These are phyloP conservation scores for Passer domesticus DNA, from an alignment of 2,113 vertebrate species.

Conservation along the genomic window DNA sequence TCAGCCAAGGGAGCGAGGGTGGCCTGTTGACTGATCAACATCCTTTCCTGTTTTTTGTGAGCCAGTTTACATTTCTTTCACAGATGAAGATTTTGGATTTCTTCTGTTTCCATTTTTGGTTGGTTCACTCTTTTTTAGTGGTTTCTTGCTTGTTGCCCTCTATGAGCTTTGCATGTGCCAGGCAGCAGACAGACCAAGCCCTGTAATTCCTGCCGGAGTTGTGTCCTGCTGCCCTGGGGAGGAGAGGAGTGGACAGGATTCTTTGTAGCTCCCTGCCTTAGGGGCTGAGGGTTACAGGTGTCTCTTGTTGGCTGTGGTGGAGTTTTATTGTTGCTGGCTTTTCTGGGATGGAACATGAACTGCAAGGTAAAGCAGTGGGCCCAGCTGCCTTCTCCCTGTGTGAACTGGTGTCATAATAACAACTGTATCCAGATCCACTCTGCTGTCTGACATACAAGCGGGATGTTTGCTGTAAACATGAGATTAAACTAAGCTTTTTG, in stretches of 20 bases:
- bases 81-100: not conserved
- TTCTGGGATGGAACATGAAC: not conserved
- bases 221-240: not conserved
- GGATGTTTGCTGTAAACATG: constrained; percentile 14
- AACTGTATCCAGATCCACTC: not conserved
- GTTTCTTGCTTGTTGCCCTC: not conserved
- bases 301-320: not conserved
- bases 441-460: not conserved
- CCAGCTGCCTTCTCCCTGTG: not conserved
- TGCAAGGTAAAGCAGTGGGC: not conserved
- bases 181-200: not conserved
- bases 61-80: not conserved
- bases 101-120: not conserved
- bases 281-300: not conserved
- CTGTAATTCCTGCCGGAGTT: not conserved
- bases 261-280: not conserved
- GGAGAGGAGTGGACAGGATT: not conserved
- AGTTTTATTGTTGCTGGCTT: not conserved
- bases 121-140: not conserved
- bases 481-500: constrained; percentile 50
- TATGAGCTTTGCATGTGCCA: not conserved
- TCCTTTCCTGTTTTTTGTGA: not conserved
- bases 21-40: not conserved
- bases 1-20: not conserved
- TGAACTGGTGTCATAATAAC: not conserved